A percentile compares a stretch with the other conserved stretches of the same genome.
Evolutionary conservation across 2,113 vertebrate species (phyloP).

Genomic region (Platichthys flesus): DNA sequence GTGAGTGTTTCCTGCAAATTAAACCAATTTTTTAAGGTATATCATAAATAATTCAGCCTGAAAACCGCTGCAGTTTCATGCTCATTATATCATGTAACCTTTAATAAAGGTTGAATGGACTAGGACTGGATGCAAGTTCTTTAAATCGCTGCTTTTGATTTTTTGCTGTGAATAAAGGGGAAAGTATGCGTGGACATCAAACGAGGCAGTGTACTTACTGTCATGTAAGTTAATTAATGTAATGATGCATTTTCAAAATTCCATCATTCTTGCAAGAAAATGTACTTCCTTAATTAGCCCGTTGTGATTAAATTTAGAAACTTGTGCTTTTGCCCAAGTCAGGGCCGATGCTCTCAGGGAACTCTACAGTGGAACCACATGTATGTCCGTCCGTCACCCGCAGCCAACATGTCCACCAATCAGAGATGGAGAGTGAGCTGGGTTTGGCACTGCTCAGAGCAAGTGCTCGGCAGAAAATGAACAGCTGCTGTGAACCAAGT

Average conservation of each 20-base stretch:
- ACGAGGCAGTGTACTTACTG: too few relatives aligned
- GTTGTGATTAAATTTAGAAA: constrained; percentile 14
- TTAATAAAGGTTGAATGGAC: too few relatives aligned
- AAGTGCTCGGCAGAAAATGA: constrained; percentile 44
- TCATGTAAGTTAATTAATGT: too few relatives aligned
- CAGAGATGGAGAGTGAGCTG: constrained; percentile 29
- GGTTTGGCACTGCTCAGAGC: constrained; percentile 48
- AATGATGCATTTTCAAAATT: neutral
- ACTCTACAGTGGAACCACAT: constrained; percentile 12
- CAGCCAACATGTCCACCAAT: constrained; percentile 58
- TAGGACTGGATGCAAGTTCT: too few relatives aligned
- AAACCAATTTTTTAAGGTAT: too few relatives aligned
- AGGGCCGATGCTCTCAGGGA: constrained; percentile 6
- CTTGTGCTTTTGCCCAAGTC: neutral
- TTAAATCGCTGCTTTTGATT: too few relatives aligned
- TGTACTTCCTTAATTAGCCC: neutral
- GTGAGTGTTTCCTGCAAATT: too few relatives aligned
- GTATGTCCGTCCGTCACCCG: constrained; percentile 7
- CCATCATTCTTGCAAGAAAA: neutral
- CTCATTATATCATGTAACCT: too few relatives aligned
- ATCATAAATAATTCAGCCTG: too few relatives aligned
- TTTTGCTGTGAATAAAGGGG: too few relatives aligned
- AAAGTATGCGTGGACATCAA: too few relatives aligned
- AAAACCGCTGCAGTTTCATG: too few relatives aligned
- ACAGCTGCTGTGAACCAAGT: constrained; percentile 51